A percentile compares a stretch with the other conserved stretches of the same genome.
phyloP scores from a whole-genome alignment of 2,888 invertebrate species.

The Pollenia labialis region DNA sequence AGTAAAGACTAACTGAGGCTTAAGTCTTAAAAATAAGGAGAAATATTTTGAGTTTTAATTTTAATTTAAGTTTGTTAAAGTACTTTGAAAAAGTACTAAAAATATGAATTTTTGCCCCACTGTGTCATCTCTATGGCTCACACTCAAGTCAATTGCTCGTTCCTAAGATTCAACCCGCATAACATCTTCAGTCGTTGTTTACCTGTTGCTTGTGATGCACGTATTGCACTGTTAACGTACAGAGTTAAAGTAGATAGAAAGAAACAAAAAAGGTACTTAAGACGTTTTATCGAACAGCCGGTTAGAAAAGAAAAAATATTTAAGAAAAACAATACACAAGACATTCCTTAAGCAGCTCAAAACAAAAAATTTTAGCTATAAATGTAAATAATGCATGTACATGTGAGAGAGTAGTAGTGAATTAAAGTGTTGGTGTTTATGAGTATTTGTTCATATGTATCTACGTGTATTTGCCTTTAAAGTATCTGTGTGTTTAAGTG shows the following conservation, averaged over 20 bases:
- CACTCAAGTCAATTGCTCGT: slow-evolving; percentile 8
- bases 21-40: too few species aligned
- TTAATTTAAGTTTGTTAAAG: too few species aligned
- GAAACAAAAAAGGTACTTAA: slow-evolving; percentile 1
- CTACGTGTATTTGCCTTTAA: neutral
- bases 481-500: slow-evolving; percentile 10
- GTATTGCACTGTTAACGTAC: slow-evolving; percentile 16
- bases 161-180: neutral
- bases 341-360: slow-evolving; percentile 60
- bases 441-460: neutral
- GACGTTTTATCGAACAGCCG: slow-evolving; percentile 51
- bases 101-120: neutral
- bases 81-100: neutral
- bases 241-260: neutral
- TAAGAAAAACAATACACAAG: slow-evolving; percentile 31
- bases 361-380: slow-evolving; percentile 12
- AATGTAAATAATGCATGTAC: slow-evolving; percentile 29
- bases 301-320: slow-evolving; percentile 53
- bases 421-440: neutral
- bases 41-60: too few species aligned
- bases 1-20: too few species aligned
- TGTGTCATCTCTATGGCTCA: neutral
- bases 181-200: slow-evolving; percentile 64
- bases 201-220: slow-evolving; percentile 67
- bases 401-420: neutral